A percentile compares a stretch with the other conserved stretches of the same genome.
Conservation (phyloP, 1,140 invertebrate species). For the Neodiprion virginianus region DNA sequence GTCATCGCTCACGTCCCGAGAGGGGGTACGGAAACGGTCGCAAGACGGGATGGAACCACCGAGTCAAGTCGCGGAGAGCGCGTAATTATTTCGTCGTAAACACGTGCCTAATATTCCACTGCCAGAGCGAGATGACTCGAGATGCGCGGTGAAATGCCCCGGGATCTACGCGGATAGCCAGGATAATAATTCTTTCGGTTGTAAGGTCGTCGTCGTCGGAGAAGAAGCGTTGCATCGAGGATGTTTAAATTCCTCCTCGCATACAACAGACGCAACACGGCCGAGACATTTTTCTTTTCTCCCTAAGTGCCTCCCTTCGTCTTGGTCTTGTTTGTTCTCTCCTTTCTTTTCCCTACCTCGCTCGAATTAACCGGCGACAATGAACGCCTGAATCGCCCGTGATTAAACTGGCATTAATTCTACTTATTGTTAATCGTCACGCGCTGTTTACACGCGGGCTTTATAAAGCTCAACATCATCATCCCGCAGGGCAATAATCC, state of each 20-base stretch:
- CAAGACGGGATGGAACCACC: constrained; percentile 32
- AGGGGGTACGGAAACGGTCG: constrained; percentile 38
- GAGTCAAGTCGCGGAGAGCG: constrained; percentile 35
- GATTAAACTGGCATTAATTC: too few relatives aligned
- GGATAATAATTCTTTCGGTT: constrained; percentile 1
- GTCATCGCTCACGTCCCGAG: constrained; percentile 46
- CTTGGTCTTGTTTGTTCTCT: too few relatives aligned
- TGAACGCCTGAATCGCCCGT: too few relatives aligned
- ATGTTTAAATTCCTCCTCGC: background rate
- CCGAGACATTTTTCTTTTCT: too few relatives aligned
- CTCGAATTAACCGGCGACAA: too few relatives aligned
- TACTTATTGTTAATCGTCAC: too few relatives aligned
- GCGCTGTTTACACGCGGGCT: too few relatives aligned
- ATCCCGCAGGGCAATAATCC: too few relatives aligned
- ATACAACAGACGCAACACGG: too few relatives aligned
- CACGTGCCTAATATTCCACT: background rate
- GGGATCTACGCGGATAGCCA: background rate
- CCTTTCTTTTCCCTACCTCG: too few relatives aligned
- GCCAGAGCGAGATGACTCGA: background rate
- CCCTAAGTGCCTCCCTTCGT: too few relatives aligned
- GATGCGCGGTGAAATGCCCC: background rate
- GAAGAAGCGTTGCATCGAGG: background rate
- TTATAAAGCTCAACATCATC: too few relatives aligned
- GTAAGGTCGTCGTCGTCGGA: background rate
- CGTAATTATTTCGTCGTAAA: constrained; percentile 42